Base-by-base conservation (phyloP, 92 coral and sea anemone genomes). In the Siderastrea radians region DNA sequence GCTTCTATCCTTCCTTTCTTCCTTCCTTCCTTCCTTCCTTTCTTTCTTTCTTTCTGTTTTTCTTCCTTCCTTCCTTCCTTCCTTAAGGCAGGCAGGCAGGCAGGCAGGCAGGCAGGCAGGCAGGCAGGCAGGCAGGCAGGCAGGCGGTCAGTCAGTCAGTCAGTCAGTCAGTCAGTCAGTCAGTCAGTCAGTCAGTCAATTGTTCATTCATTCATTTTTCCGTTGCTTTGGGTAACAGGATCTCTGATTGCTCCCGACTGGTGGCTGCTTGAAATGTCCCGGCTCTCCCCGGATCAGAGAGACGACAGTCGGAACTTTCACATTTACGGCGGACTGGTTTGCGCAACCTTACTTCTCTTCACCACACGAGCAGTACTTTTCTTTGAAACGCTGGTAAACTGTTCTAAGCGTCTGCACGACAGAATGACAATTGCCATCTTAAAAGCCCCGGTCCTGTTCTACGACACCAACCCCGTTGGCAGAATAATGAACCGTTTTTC, bases 321-420 rank as follows among this genome's bases (percentile, higher is more conserved):
- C 48, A 67, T 67, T 14, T 67, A 26, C 38, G 71, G 71, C 12
- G 46, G 48, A 2, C 71, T 67, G 49, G 71, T 67, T 93, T 38
- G 81, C 68, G 57, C 87, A 15, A 78, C 96, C 6, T 69, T 93
- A 53, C 47, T 93, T 6, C 87, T 87, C 64, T 83, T 87, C 17
- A 86, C 86, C 51, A 55, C 68, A 49, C 91, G 94, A 49, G 89
- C 93, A 19, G 77, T 72, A 10, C 58, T 70, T 12, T 86, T 94
- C 63, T 71, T 91, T 63, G 81, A 89, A 48, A 75, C 91, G 15
- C 65, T 81, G 44, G 75, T 94, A 45, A 88, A 81, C 72, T 94
- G 94, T 7, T 88, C 96, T 13, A 80, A 91, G 68, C 67, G 79
- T 52, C 87, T 94, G 15, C 91, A 94, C 75, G 61, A 78, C 38